These are phyloP conservation scores for Venusia cambrica DNA, from an alignment of 2,888 invertebrate species.

Conservation along the genomic window DNA sequence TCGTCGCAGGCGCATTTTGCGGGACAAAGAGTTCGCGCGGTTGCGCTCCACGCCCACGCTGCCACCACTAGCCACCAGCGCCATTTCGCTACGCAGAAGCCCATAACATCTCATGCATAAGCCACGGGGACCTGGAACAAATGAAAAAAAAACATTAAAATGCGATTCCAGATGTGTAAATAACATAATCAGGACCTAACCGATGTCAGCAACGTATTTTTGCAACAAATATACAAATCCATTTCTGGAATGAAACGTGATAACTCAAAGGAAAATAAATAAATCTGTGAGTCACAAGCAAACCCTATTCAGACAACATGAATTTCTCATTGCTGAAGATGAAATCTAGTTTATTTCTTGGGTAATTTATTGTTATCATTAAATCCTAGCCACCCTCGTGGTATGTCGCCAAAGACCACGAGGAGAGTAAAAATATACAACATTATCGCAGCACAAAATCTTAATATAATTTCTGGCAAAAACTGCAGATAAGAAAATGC, in stretches of 20 bases:
- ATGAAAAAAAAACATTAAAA: conserved; percentile 29
- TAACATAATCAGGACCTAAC: too few species aligned
- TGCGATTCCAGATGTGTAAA: not conserved
- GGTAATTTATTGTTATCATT: conserved; percentile 66
- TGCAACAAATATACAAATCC: too few species aligned
- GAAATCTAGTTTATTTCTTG: conserved; percentile 59
- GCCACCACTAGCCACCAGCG: conserved; percentile 78
- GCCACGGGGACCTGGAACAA: conserved; percentile 65
- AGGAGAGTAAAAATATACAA: conserved; percentile 65
- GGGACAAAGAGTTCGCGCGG: conserved; percentile 86
- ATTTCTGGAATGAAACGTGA: too few species aligned
- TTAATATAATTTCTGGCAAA: conserved; percentile 75
- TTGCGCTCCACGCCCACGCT: conserved; percentile 76
- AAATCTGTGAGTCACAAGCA: conserved; percentile 27
- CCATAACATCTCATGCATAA: conserved; percentile 79
- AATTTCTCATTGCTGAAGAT: conserved; percentile 53
- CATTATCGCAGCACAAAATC: conserved; percentile 70
- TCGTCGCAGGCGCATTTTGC: conserved; percentile 91
- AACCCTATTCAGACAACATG: conserved; percentile 33
- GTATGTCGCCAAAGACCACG: conserved; percentile 42
- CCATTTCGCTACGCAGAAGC: conserved; percentile 75
- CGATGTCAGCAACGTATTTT: too few species aligned
- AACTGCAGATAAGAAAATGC: conserved; percentile 75
- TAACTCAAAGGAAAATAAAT: conserved; percentile 14
- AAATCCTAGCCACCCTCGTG: conserved; percentile 53